A percentile compares a stretch with the other conserved stretches of the same genome.
phyloP scores from a whole-genome alignment of 2,113 vertebrate species.

The Thalassoma bifasciatum region DNA sequence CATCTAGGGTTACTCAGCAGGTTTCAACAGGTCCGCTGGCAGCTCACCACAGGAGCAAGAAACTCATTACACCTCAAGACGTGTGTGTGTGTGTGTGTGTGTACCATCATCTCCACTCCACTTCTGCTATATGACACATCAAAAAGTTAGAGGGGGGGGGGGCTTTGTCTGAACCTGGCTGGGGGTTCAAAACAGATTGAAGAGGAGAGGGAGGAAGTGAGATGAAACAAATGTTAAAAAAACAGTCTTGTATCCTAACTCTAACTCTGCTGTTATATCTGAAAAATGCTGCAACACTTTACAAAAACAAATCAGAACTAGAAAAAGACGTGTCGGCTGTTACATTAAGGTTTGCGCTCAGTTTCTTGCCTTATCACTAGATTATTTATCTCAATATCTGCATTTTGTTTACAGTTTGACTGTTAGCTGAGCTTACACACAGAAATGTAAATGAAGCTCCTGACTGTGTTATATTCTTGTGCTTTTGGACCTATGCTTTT shows the following conservation, averaged over 20 bases:
- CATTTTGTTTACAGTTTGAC: no score
- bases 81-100: constrained; percentile 45
- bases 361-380: no score
- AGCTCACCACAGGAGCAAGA: constrained; percentile 63
- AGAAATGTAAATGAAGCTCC: no score
- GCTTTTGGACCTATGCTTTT: no score
- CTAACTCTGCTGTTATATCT: no score
- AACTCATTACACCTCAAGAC: constrained; percentile 69
- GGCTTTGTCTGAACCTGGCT: constrained; percentile 45
- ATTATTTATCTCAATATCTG: no score
- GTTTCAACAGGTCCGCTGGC: constrained; percentile 75
- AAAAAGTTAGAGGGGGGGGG: constrained; percentile 27
- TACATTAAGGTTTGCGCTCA: no score
- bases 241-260: neutral
- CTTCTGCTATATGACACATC: constrained; percentile 59
- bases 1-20: constrained; percentile 79
- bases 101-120: constrained; percentile 44
- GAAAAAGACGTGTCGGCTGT: no score
- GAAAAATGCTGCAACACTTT: no score
- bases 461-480: no score
- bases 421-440: no score
- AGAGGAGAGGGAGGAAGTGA: neutral
- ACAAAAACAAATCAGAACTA: no score
- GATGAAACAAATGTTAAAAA: neutral
- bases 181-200: constrained; percentile 15